Evolutionary conservation across 2,113 vertebrate species (phyloP).

Genomic region (Pagrus major): DNA sequence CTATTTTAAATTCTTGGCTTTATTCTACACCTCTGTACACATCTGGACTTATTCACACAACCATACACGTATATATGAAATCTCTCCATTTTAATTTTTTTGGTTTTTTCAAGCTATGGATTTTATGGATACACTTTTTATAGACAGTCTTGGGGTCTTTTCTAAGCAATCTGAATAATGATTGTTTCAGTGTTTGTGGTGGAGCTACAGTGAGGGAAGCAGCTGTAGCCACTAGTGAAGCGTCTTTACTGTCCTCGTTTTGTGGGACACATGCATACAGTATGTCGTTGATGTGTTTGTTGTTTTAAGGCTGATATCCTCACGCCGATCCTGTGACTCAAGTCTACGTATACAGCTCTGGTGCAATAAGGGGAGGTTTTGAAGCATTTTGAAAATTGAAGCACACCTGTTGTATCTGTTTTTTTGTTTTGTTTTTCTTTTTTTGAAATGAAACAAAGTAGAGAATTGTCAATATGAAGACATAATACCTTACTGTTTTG

Average conservation of each 20-base stretch:
- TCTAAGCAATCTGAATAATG: slow-evolving; percentile 14
- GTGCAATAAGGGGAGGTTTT: slow-evolving; percentile 59
- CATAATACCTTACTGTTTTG: slow-evolving; percentile 42
- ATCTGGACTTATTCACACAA: neutral
- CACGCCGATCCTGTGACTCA: slow-evolving; percentile 20
- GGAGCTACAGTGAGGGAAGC: slow-evolving; percentile 20
- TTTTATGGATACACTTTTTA: slow-evolving; percentile 67
- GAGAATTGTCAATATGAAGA: slow-evolving; percentile 21
- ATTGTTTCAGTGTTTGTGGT: slow-evolving; percentile 26
- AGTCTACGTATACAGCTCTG: slow-evolving; percentile 41
- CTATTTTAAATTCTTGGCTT: slow-evolving; percentile 18
- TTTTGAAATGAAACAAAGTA: slow-evolving; percentile 2
- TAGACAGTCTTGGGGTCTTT: slow-evolving; percentile 11
- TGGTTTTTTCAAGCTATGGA: slow-evolving; percentile 10
- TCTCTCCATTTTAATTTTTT: slow-evolving; percentile 33
- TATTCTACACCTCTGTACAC: neutral
- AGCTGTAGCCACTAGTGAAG: neutral
- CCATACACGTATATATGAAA: neutral
- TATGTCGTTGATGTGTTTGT: neutral
- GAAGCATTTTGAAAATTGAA: slow-evolving; percentile 40
- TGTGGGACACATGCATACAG: neutral
- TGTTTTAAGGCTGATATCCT: slow-evolving; percentile 6
- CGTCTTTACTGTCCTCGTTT: slow-evolving; percentile 44
- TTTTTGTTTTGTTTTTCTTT: neutral
- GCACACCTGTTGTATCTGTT: slow-evolving; percentile 53